phyloP scores from a whole-genome alignment of 2,888 invertebrate genomes.

The Drosophila sordidula region DNA sequence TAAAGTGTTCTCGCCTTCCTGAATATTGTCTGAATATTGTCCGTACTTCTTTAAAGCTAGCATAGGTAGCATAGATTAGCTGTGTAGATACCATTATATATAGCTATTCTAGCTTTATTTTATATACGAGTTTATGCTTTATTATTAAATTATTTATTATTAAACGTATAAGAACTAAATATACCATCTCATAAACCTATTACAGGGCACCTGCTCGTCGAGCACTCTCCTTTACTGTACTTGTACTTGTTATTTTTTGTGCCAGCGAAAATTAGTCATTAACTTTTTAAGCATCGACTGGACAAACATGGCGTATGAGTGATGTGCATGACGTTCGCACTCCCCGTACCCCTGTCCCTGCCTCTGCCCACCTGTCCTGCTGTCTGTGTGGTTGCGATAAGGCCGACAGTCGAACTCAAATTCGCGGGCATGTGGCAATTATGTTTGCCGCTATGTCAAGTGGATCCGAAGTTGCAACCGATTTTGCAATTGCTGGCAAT shows the following conservation, averaged over 20 bases:
- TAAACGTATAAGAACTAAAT: too few species aligned
- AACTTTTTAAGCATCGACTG: constrained; percentile 79
- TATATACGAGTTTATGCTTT: too few species aligned
- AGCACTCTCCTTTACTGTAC: not conserved
- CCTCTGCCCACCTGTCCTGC: not conserved
- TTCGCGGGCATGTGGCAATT: constrained; percentile 77
- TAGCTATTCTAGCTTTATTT: too few species aligned
- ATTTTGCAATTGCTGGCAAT: constrained; percentile 39
- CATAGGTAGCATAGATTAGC: too few species aligned
- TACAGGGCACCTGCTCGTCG: constrained; percentile 5
- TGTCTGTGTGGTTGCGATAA: constrained; percentile 58
- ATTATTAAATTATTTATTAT: too few species aligned
- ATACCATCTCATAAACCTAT: not conserved
- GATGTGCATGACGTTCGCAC: constrained; percentile 64
- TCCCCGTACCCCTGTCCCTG: not conserved
- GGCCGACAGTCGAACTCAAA: constrained; percentile 62
- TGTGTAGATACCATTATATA: too few species aligned
- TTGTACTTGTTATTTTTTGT: constrained; percentile 40
- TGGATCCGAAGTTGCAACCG: constrained; percentile 56
- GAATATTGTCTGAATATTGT: too few species aligned
- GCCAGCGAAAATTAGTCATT: constrained; percentile 76
- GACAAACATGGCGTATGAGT: constrained; percentile 80
- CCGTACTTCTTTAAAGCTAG: too few species aligned
- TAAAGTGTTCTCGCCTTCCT: too few species aligned
- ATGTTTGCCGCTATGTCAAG: constrained; percentile 66